These are phyloP conservation scores for Mirounga angustirostris DNA, from an alignment of 2,113 vertebrate species.

Conservation along the genomic window DNA sequence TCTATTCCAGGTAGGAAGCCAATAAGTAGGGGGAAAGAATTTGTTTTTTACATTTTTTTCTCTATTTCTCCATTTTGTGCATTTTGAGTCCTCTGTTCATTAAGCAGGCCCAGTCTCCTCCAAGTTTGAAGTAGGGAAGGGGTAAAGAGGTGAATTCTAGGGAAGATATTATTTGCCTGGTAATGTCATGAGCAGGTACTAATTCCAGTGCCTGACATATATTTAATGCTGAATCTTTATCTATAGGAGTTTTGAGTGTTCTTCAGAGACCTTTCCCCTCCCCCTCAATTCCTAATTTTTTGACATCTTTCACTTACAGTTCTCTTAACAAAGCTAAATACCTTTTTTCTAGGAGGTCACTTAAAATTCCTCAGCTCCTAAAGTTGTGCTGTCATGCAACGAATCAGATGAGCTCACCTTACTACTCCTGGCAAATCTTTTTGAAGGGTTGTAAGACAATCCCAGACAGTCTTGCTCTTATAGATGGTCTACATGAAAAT, in stretches of 20 bases:
- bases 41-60: not conserved
- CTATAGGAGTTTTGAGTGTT: not conserved
- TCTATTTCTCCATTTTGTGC: not conserved
- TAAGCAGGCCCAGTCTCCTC: not conserved
- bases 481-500: not conserved
- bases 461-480: not conserved
- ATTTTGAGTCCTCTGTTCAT: not conserved
- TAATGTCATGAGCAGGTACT: not conserved
- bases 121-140: not conserved
- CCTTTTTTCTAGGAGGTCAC: not conserved
- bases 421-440: not conserved
- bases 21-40: not conserved
- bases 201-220: not conserved
- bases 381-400: not conserved
- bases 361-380: not conserved
- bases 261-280: not conserved
- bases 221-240: not conserved
- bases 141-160: not conserved
- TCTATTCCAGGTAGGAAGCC: not conserved
- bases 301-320: not conserved
- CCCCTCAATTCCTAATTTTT: not conserved
- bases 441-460: not conserved
- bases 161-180: not conserved
- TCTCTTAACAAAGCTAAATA: not conserved
- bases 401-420: not conserved